These are phyloP conservation scores for Calameuta filiformis DNA, from an alignment of 2,888 invertebrate species.

Conservation along the genomic window DNA sequence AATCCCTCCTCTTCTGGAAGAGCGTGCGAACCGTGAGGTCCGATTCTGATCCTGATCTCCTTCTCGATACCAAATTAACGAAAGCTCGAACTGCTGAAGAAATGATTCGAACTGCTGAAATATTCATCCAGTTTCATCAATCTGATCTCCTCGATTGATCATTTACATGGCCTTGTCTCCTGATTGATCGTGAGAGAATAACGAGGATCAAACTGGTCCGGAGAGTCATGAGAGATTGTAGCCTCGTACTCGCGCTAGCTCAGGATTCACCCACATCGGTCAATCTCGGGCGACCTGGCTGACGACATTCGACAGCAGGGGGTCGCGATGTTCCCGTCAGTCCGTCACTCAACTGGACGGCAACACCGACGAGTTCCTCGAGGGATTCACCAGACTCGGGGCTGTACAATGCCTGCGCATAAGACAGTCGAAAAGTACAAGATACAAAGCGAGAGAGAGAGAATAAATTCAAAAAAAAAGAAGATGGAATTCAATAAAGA, in stretches of 20 bases:
- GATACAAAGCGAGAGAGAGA: background rate
- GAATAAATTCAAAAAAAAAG: background rate
- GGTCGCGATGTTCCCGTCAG: constrained; percentile 60
- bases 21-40: too few relatives aligned
- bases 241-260: constrained; percentile 23
- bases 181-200: too few relatives aligned
- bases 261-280: constrained; percentile 56
- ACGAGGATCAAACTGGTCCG: too few relatives aligned
- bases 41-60: too few relatives aligned
- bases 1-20: too few relatives aligned
- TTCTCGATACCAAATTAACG: too few relatives aligned
- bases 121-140: too few relatives aligned
- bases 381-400: constrained; percentile 26
- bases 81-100: too few relatives aligned
- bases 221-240: constrained; percentile 7
- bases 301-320: constrained; percentile 61
- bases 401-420: background rate
- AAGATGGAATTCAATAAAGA: background rate
- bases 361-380: constrained; percentile 44
- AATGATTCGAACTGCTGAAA: too few relatives aligned
- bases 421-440: background rate
- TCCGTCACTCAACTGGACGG: constrained; percentile 60
- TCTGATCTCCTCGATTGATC: constrained; percentile 12
- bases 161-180: constrained; percentile 16
- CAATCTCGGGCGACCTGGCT: constrained; percentile 52